These are phyloP conservation scores for Lophotis ruficrista DNA, from an alignment of 2,113 vertebrate genomes.

Conservation along the genomic window DNA sequence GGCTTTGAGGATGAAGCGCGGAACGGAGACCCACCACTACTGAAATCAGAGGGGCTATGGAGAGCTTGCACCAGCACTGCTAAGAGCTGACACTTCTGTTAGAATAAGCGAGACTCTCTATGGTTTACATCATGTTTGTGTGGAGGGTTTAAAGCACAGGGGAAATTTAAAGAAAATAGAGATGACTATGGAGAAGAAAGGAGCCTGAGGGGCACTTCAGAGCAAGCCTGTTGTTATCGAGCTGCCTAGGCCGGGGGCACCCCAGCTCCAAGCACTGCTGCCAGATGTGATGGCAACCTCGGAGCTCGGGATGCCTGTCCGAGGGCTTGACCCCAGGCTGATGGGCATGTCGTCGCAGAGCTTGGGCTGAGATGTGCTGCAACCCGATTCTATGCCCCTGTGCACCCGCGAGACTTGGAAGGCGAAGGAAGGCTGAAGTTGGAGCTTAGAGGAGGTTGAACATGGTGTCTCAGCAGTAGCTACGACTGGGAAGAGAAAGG, in stretches of 20 bases:
- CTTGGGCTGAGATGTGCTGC: background rate
- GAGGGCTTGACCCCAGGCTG: background rate
- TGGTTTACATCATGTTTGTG: background rate
- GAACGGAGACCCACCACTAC: background rate
- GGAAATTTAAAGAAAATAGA: background rate
- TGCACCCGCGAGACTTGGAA: accelerated
- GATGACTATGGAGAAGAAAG: background rate
- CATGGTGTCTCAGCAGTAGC: background rate
- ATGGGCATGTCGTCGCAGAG: background rate
- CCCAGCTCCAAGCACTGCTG: background rate
- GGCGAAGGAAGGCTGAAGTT: background rate
- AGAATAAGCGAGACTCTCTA: background rate
- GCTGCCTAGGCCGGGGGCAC: background rate
- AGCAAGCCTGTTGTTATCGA: background rate
- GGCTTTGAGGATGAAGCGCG: background rate
- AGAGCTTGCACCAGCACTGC: background rate
- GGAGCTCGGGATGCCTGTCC: background rate
- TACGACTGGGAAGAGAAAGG: background rate
- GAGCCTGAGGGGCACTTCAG: background rate
- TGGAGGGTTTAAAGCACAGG: background rate
- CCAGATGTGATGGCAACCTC: background rate
- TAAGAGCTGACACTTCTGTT: background rate
- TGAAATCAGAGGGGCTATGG: background rate
- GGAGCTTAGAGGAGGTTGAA: background rate
- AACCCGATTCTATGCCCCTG: accelerated